Percentiles rank a stretch among this genome's conserved stretches.
Evolutionary conservation across 2,797 vertebrate genomes (phyloP).

Genomic region (Enteromius trimaculatus): DNA sequence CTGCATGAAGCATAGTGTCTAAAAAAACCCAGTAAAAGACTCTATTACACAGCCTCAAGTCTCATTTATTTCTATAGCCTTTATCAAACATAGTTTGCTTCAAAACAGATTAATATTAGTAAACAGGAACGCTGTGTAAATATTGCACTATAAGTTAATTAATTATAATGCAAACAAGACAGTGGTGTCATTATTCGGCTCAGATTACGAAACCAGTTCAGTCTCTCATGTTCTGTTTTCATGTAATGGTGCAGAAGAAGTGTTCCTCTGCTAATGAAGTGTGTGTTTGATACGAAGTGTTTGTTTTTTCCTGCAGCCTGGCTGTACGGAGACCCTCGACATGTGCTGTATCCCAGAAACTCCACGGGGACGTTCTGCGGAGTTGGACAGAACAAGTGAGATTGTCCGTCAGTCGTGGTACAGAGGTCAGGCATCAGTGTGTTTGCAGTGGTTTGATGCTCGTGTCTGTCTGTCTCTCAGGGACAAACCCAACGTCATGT

Average conservation of each 20-base stretch:
- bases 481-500: constrained; percentile 78
- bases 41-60: background rate
- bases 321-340: constrained; percentile 87
- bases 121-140: background rate
- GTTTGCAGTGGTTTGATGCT: background rate
- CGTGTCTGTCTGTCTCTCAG: constrained; percentile 66
- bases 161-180: background rate
- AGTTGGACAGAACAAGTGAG: constrained; percentile 78
- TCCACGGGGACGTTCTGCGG: constrained; percentile 90
- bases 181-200: background rate
- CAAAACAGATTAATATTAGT: background rate
- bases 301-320: constrained; percentile 75
- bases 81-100: background rate
- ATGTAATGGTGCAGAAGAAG: background rate
- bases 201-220: background rate
- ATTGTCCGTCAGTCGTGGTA: background rate
- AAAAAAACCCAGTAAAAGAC: background rate
- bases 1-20: background rate
- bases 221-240: background rate
- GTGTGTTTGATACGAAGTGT: background rate
- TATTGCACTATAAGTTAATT: background rate
- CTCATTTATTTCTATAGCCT: background rate
- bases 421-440: background rate
- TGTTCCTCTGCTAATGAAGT: background rate
- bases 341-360: constrained; percentile 87